Conservation (phyloP, 2,113 vertebrate species). For the Acinonyx jubatus region DNA sequence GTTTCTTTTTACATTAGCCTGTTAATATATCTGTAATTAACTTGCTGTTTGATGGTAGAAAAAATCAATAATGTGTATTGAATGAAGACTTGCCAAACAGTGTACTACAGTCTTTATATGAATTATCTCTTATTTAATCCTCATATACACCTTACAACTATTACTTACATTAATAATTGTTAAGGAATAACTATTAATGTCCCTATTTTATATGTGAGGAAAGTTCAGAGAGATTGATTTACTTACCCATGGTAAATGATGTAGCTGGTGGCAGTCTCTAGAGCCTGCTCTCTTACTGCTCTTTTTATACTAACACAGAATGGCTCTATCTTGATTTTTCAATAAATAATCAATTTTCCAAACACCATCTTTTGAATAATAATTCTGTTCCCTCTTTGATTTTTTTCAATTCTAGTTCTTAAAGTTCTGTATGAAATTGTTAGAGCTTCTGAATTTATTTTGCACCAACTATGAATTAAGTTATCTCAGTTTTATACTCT, state of each 20-base stretch:
- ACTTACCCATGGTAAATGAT: background rate
- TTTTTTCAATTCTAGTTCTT: background rate
- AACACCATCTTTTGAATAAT: background rate
- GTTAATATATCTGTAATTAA: background rate
- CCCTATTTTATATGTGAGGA: background rate
- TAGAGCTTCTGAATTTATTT: background rate
- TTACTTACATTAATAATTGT: background rate
- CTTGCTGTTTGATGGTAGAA: background rate
- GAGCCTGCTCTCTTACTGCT: background rate
- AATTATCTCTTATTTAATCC: background rate
- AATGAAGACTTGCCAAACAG: background rate
- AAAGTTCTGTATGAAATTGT: background rate
- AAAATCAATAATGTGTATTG: background rate
- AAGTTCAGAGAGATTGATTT: background rate
- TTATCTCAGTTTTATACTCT: background rate
- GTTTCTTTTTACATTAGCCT: slow-evolving; percentile 47
- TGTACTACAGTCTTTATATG: background rate
- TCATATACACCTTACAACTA: background rate
- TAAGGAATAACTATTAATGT: background rate
- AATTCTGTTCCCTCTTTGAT: background rate
- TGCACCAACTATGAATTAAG: background rate
- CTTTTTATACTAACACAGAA: background rate
- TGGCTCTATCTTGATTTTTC: background rate
- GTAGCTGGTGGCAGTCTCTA: background rate
- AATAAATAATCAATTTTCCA: background rate